Evolutionary conservation across 2,113 vertebrate genomes (phyloP).

Genomic region (Pungitius pungitius): DNA sequence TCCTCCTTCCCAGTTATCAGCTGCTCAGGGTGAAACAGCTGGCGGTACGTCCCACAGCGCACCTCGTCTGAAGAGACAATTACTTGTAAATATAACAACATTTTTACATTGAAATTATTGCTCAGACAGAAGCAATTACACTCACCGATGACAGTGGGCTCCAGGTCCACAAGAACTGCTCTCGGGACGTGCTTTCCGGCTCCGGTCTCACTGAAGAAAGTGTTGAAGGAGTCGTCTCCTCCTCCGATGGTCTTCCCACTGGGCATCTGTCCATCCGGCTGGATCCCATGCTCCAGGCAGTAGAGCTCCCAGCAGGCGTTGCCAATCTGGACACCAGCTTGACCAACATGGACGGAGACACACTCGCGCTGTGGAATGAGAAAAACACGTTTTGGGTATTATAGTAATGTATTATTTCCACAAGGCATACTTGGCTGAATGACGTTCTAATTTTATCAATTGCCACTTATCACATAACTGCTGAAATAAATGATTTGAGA

Average conservation of each 20-base stretch:
- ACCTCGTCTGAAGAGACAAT: slow-evolving; percentile 67
- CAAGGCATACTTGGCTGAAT: no score
- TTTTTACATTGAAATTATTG: background rate
- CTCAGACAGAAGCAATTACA: background rate
- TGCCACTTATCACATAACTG: no score
- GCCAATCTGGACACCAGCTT: no score
- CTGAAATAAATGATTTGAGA: no score
- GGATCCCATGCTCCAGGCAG: no score
- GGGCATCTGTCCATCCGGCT: no score
- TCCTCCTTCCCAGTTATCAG: slow-evolving; percentile 77
- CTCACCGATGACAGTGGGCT: slow-evolving; percentile 88
- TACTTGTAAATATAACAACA: background rate
- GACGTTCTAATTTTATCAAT: no score
- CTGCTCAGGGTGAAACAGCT: slow-evolving; percentile 78
- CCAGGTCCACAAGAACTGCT: slow-evolving; percentile 87
- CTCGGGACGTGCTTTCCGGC: slow-evolving; percentile 88
- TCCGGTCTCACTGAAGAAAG: slow-evolving; percentile 89
- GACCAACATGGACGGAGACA: no score
- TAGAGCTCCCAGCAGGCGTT: slow-evolving; percentile 70
- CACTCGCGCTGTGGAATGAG: no score
- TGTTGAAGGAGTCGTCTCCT: slow-evolving; percentile 89
- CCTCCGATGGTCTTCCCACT: slow-evolving; percentile 80
- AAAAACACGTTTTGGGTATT: no score
- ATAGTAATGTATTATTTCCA: no score
- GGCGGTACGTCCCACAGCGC: slow-evolving; percentile 59